Conservation (phyloP, 2,113 vertebrate species). For the Thalassoma bifasciatum region DNA sequence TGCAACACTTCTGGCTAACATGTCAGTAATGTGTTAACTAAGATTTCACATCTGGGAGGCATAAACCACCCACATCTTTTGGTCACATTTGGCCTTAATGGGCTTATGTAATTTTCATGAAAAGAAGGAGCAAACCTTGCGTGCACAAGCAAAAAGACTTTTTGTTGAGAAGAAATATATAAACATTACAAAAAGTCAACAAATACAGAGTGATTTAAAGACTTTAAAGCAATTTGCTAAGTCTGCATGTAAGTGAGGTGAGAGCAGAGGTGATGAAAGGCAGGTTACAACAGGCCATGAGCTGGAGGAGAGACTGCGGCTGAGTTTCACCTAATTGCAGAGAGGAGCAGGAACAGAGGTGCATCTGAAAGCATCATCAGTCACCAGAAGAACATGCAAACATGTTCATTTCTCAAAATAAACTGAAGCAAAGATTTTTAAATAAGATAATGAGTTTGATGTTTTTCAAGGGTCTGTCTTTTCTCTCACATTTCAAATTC, state of each 20-base stretch:
- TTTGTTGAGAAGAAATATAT: conserved; percentile 1
- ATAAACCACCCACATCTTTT: conserved; percentile 20
- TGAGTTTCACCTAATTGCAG: conserved; percentile 50
- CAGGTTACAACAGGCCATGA: conserved; percentile 53
- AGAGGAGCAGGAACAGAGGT: conserved; percentile 20
- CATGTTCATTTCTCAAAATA: too few relatives aligned
- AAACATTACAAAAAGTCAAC: conserved; percentile 5
- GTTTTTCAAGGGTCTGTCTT: conserved; percentile 3
- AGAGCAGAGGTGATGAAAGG: conserved; percentile 10
- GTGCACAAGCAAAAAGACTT: background rate
- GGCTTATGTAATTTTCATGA: conserved; percentile 19
- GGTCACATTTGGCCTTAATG: conserved; percentile 33
- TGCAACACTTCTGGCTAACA: background rate
- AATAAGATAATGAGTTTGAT: background rate
- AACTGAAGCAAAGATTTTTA: too few relatives aligned
- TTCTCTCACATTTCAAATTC: background rate
- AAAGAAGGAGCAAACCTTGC: conserved; percentile 17
- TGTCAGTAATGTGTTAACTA: background rate
- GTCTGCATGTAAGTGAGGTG: background rate
- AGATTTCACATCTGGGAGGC: conserved; percentile 25
- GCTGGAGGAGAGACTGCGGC: conserved; percentile 18
- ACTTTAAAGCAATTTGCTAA: conserved; percentile 5
- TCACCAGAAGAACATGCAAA: background rate
- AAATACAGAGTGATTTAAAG: background rate
- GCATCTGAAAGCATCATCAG: conserved; percentile 21